Percentiles rank a stretch among this genome's conserved stretches.
Conservation (phyloP, 2,888 invertebrate genomes). For the Ennomos quercinarius region DNA sequence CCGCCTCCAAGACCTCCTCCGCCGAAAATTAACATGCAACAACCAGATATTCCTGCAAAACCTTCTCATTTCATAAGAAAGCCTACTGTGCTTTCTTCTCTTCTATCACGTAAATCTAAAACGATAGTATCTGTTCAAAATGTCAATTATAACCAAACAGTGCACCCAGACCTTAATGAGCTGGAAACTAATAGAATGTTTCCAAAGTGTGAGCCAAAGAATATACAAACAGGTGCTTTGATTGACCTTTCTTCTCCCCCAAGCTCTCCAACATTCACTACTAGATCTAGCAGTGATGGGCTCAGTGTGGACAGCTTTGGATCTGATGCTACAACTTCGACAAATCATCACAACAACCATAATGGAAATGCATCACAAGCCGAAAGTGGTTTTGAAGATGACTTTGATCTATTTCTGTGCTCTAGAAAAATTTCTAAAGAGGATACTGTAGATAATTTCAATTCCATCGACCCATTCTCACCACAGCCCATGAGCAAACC, state of each 20-base stretch:
- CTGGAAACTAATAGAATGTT: constrained; percentile 72
- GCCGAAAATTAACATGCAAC: constrained; percentile 80
- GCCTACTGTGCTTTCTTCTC: constrained; percentile 75
- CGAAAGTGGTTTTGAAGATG: constrained; percentile 94
- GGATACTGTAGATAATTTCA: constrained; percentile 83
- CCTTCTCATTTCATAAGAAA: constrained; percentile 82
- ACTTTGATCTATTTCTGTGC: constrained; percentile 89
- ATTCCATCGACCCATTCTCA: constrained; percentile 84
- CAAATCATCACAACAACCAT: constrained; percentile 80
- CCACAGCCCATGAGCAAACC: constrained; percentile 68
- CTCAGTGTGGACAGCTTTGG: constrained; percentile 91
- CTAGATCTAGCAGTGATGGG: constrained; percentile 90
- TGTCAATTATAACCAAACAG: constrained; percentile 48
- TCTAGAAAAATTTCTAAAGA: constrained; percentile 71
- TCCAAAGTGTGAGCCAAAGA: constrained; percentile 78
- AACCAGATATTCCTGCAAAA: constrained; percentile 74
- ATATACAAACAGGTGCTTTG: constrained; percentile 82
- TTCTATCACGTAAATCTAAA: constrained; percentile 73
- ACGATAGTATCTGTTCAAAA: constrained; percentile 50
- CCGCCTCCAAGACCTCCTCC: constrained; percentile 91
- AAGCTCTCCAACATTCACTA: constrained; percentile 90
- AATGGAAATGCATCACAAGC: constrained; percentile 89
- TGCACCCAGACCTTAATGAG: constrained; percentile 60
- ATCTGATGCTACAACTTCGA: constrained; percentile 88
- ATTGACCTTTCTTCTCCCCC: constrained; percentile 91